Base-by-base conservation (phyloP, 2,888 invertebrate species). In the Mimumesa dahlbomi region DNA sequence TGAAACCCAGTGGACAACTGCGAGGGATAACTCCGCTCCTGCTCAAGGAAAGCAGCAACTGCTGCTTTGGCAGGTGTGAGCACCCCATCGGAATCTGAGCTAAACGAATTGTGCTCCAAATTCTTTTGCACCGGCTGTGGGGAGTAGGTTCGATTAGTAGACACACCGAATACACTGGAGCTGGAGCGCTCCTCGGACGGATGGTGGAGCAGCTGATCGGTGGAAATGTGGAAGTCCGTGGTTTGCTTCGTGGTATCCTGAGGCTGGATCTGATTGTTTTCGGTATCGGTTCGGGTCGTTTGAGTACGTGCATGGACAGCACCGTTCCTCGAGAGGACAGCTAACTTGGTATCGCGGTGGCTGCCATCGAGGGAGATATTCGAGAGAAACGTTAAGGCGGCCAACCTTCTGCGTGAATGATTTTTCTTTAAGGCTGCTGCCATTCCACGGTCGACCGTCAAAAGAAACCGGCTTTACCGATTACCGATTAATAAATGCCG, bases 341-440 rank as follows among this genome's bases (percentile, higher is more conserved):
- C 91, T 85, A 93, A 89, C 89, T 92, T 93, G 68, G 94, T 93
- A 88, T 95, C 94, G 87, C 93, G 93, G 90, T 95, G 94, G 82
- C 94, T 95, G 78, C 98, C 98, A 91, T 98, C 97, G 74, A 98
- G 92, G 73, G 98, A 97, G 88, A 98, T 98, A 91, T 98, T 98
- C 57, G 97, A 95, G 82, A 98, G 92, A 92, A 98, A 98, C 87
- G 96, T 95, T 86, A 97, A 93, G 82, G 98, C 98, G 87, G 97
- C 97, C 84, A 97, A 93, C 90, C 97, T 93, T 90, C 96, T 93
- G 87, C 96, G 93, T 85, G 95, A 95, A 90, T 94, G 93, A 85
- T 91, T 91, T 83, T 91, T 90, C 87, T 91, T 91, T 77, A 91
- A 82, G 82, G 91, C 90, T 85, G 90, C 90, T 90, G 92, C 91